phyloP scores from a whole-genome alignment of 2,113 vertebrate genomes.

The Callopanchax toddi region DNA sequence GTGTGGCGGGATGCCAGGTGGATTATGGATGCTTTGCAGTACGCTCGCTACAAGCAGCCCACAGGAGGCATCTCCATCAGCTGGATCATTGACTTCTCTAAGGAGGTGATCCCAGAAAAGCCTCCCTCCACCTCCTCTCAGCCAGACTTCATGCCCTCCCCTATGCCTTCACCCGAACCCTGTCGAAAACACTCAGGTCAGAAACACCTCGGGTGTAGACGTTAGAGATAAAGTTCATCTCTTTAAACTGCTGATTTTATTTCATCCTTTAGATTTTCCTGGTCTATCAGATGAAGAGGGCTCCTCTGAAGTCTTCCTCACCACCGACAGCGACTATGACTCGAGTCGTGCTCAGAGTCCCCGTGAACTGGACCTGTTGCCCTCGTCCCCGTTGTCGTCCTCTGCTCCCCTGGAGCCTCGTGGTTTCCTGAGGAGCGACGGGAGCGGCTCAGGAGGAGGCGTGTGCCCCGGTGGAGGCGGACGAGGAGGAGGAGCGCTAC shows the following conservation, averaged over 20 bases:
- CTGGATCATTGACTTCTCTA: constrained; percentile 83
- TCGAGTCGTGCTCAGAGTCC: constrained; percentile 89
- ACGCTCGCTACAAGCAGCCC: constrained; percentile 90
- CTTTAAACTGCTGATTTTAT: background rate
- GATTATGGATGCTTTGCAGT: constrained; percentile 91
- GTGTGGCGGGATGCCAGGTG: constrained; percentile 90
- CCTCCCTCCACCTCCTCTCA: constrained; percentile 82
- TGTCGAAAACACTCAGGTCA: constrained; percentile 83
- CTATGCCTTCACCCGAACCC: constrained; percentile 82
- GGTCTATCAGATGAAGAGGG: constrained; percentile 88
- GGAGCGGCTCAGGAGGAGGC: constrained; percentile 48
- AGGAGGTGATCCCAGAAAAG: constrained; percentile 74
- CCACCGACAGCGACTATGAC: constrained; percentile 89
- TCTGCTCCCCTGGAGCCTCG: constrained; percentile 66
- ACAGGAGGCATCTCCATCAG: constrained; percentile 82
- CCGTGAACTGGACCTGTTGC: constrained; percentile 86
- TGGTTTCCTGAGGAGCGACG: constrained; percentile 66
- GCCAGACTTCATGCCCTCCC: constrained; percentile 85
- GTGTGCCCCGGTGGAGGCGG: constrained; percentile 45
- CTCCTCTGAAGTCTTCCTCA: constrained; percentile 90
- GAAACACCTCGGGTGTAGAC: constrained; percentile 12
- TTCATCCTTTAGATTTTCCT: constrained; percentile 74
- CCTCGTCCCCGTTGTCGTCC: constrained; percentile 69
- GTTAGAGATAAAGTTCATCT: background rate
- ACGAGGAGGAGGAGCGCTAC: constrained; percentile 46